These are phyloP conservation scores for Ephydatia muelleri DNA, from an alignment of 37 sponge, comb jelly and placozoan genomes.

Conservation along the genomic window DNA sequence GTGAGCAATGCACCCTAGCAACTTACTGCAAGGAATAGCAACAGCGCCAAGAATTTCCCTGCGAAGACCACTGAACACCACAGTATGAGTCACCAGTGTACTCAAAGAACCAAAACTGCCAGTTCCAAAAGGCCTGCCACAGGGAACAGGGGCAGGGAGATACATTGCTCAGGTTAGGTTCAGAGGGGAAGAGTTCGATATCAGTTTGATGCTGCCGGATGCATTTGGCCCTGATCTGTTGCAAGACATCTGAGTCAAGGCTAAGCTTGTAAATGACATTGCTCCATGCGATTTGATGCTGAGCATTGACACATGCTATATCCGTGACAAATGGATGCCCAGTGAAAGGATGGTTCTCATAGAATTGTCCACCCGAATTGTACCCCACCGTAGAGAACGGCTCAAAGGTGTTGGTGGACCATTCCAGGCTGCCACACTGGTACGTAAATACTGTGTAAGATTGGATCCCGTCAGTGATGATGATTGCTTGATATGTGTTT, in stretches of 20 bases:
- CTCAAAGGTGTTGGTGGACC: too few relatives aligned
- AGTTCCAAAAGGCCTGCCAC: too few relatives aligned
- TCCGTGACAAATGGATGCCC: background rate
- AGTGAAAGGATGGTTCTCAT: conserved; percentile 37
- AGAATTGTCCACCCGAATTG: conserved; percentile 15
- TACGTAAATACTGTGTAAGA: conserved; percentile 69
- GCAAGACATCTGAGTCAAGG: background rate
- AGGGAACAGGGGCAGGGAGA: conserved; percentile 75
- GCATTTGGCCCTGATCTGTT: conserved; percentile 15
- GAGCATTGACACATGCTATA: conserved; percentile 10
- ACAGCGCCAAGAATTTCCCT: too few relatives aligned
- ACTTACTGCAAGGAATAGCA: too few relatives aligned
- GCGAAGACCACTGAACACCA: too few relatives aligned
- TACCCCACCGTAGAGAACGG: conserved; percentile 51
- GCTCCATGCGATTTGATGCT: conserved; percentile 11
- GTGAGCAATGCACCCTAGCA: too few relatives aligned
- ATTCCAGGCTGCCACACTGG: conserved; percentile 57
- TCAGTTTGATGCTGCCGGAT: background rate
- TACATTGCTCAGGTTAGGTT: background rate
- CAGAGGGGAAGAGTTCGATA: background rate
- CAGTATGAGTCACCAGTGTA: too few relatives aligned
- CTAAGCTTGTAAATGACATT: conserved; percentile 24
- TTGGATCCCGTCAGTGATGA: conserved; percentile 59
- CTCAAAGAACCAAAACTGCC: too few relatives aligned
- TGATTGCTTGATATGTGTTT: conserved; percentile 72